Evolutionary conservation across 1,140 invertebrate genomes (phyloP).

Genomic region (Asobara japonica): DNA sequence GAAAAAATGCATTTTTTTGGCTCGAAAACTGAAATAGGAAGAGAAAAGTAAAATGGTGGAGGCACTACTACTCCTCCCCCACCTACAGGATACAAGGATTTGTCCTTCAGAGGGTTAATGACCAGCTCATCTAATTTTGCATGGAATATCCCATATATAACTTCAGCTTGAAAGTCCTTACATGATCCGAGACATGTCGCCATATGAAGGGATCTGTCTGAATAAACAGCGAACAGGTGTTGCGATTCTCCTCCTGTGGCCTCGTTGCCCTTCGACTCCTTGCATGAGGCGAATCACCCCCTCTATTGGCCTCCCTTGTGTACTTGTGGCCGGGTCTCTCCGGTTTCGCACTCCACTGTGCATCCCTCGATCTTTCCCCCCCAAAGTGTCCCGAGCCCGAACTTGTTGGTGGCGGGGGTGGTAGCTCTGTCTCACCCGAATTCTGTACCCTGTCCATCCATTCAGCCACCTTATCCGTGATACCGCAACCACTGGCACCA

Average conservation of each 20-base stretch:
- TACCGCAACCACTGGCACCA: slow-evolving; percentile 85
- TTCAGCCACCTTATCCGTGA: slow-evolving; percentile 84
- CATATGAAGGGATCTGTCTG: slow-evolving; percentile 98
- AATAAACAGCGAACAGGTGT: slow-evolving; percentile 92
- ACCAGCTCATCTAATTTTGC: too few relatives aligned
- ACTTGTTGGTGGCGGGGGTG: slow-evolving; percentile 59
- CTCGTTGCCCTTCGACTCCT: slow-evolving; percentile 68
- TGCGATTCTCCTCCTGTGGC: slow-evolving; percentile 77
- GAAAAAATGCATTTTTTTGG: too few relatives aligned
- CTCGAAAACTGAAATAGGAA: too few relatives aligned
- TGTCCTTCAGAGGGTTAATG: too few relatives aligned
- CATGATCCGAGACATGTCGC: slow-evolving; percentile 83
- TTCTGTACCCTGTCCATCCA: slow-evolving; percentile 95
- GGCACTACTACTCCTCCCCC: too few relatives aligned
- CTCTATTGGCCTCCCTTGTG: slow-evolving; percentile 73
- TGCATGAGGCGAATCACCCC: slow-evolving; percentile 49
- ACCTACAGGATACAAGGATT: too few relatives aligned
- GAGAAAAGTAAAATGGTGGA: too few relatives aligned
- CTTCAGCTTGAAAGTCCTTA: slow-evolving; percentile 45
- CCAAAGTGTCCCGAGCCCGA: slow-evolving; percentile 40
- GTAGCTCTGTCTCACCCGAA: slow-evolving; percentile 76
- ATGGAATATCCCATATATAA: not conserved
- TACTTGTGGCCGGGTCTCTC: slow-evolving; percentile 72
- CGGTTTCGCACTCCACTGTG: slow-evolving; percentile 51
- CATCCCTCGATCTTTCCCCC: slow-evolving; percentile 39